phyloP scores from a whole-genome alignment of 1,140 invertebrate genomes.

The Thrips palmi region DNA sequence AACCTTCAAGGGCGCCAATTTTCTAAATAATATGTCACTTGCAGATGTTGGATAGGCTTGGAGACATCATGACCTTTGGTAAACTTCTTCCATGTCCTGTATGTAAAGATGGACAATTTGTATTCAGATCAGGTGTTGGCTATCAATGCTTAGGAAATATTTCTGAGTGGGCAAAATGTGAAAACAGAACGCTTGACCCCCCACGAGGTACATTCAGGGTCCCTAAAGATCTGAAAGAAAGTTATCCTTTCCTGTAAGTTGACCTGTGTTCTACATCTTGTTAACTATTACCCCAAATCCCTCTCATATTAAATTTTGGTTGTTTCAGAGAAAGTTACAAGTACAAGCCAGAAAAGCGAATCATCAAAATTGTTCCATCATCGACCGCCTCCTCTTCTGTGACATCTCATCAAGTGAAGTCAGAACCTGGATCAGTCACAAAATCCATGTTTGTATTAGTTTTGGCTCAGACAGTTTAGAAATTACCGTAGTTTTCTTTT shows the following conservation, averaged over 20 bases:
- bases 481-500: too few species aligned
- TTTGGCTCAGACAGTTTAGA: too few species aligned
- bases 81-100: constrained; percentile 54
- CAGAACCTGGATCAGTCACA: too few species aligned
- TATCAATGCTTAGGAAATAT: constrained; percentile 67
- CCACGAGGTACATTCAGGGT: constrained; percentile 53
- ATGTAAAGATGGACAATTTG: constrained; percentile 58
- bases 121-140: constrained; percentile 45
- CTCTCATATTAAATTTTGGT: constrained; percentile 10
- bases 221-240: constrained; percentile 41
- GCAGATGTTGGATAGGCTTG: constrained; percentile 55
- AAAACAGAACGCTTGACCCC: constrained; percentile 49
- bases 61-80: constrained; percentile 81
- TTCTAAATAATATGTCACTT: constrained; percentile 19
- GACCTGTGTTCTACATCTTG: constrained; percentile 5
- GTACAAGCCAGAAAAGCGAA: constrained; percentile 35
- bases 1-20: too few species aligned
- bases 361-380: constrained; percentile 38
- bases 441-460: too few species aligned
- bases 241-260: constrained; percentile 37
- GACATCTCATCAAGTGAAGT: too few species aligned
- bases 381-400: constrained; percentile 22
- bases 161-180: constrained; percentile 83
- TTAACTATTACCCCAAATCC: too few species aligned
- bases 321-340: constrained; percentile 37